These are phyloP conservation scores for Agrotis exclamationis DNA, from an alignment of 2,888 invertebrate species.

Conservation along the genomic window DNA sequence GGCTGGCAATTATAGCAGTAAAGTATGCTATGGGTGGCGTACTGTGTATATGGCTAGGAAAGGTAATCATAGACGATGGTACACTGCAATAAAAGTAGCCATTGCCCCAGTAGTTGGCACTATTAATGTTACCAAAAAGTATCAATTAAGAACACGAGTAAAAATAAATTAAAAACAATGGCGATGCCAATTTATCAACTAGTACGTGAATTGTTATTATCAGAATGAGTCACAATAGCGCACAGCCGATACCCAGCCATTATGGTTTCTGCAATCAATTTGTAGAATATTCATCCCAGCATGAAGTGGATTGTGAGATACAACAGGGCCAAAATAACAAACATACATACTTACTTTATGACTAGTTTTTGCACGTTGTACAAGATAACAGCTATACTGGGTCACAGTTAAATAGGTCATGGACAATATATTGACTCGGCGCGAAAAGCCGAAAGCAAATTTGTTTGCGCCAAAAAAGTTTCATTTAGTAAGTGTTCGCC, in stretches of 20 bases:
- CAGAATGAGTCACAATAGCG: neutral
- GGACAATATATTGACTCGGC: constrained; percentile 10
- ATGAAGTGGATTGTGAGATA: neutral
- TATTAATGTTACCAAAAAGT: neutral
- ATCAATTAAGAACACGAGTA: constrained; percentile 5
- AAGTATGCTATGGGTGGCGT: neutral
- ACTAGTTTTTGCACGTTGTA: neutral
- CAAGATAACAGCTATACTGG: constrained; percentile 1
- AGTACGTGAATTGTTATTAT: constrained; percentile 1
- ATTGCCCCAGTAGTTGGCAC: neutral
- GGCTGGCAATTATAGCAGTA: neutral
- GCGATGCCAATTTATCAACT: constrained; percentile 23
- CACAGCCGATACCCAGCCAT: constrained; percentile 4
- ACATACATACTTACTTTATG: neutral
- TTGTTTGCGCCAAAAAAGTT: neutral
- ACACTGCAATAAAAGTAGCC: neutral
- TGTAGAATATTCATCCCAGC: neutral
- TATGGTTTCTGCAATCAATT: constrained; percentile 8
- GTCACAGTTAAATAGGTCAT: constrained; percentile 34
- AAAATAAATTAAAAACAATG: constrained; percentile 15
- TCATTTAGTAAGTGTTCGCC: neutral
- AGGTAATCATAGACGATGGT: constrained; percentile 1
- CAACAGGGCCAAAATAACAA: neutral
- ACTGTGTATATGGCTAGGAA: neutral
- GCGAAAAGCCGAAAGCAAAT: neutral